These are phyloP conservation scores for Castor canadensis DNA, from an alignment of 2,113 vertebrate species.

Conservation along the genomic window DNA sequence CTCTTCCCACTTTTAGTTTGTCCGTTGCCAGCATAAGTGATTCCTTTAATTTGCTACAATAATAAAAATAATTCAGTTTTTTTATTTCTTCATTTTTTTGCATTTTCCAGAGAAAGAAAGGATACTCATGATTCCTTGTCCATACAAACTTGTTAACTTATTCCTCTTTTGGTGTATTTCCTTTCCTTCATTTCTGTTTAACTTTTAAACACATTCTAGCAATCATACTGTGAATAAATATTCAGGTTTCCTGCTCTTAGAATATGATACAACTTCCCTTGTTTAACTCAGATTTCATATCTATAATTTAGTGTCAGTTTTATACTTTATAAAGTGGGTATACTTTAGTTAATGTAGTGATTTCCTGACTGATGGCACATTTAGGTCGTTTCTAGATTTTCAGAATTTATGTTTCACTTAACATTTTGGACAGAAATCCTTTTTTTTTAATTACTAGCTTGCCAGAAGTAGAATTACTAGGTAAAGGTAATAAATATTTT, in stretches of 20 bases:
- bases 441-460: background rate
- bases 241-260: background rate
- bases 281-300: background rate
- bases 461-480: background rate
- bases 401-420: background rate
- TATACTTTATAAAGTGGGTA: background rate
- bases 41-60: background rate
- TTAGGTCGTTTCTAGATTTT: conserved; percentile 18
- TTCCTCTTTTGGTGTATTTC: background rate
- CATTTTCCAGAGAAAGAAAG: conserved; percentile 13
- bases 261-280: background rate
- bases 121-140: background rate
- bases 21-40: background rate
- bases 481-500: background rate
- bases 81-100: background rate
- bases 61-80: background rate
- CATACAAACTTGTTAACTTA: background rate
- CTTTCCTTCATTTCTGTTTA: background rate
- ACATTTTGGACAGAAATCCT: background rate
- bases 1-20: conserved; percentile 10
- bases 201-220: background rate
- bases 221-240: background rate
- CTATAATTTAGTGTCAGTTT: background rate
- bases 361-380: conserved; percentile 17
- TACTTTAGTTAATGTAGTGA: background rate